phyloP scores from a whole-genome alignment of 92 coral and sea anemone species.

The Nematostella vectensis region DNA sequence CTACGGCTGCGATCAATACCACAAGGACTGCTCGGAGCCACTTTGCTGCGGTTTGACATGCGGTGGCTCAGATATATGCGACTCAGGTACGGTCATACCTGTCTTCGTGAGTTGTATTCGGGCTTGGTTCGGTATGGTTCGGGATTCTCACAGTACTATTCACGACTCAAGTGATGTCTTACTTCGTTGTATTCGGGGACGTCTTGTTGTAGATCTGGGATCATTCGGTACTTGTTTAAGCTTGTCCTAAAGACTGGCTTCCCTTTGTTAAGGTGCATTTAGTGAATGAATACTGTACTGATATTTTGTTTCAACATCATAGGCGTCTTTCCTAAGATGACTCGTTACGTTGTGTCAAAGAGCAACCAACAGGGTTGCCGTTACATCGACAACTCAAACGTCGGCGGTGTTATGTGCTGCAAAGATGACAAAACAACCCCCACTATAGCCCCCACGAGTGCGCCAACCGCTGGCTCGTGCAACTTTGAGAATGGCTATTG shows the following conservation, averaged over 20 bases:
- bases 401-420: conserved; percentile 87
- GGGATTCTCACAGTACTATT: too few relatives aligned
- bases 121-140: too few relatives aligned
- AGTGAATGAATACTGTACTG: too few relatives aligned
- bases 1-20: conserved; percentile 71
- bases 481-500: conserved; percentile 71
- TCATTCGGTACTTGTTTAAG: too few relatives aligned
- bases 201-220: too few relatives aligned
- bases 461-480: conserved; percentile 76
- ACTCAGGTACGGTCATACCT: conserved; percentile 54
- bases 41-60: conserved; percentile 69
- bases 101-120: too few relatives aligned
- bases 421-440: conserved; percentile 58
- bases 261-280: too few relatives aligned
- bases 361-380: conserved; percentile 62
- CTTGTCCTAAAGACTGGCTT: too few relatives aligned
- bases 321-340: conserved; percentile 46
- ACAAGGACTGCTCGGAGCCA: conserved; percentile 67
- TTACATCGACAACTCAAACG: conserved; percentile 31
- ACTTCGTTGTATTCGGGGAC: too few relatives aligned
- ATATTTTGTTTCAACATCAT: neutral
- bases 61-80: conserved; percentile 67
- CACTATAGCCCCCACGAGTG: conserved; percentile 44
- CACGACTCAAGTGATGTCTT: too few relatives aligned
- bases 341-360: conserved; percentile 45